phyloP scores from a whole-genome alignment of 1,140 invertebrate genomes.

The Hyles euphorbiae region DNA sequence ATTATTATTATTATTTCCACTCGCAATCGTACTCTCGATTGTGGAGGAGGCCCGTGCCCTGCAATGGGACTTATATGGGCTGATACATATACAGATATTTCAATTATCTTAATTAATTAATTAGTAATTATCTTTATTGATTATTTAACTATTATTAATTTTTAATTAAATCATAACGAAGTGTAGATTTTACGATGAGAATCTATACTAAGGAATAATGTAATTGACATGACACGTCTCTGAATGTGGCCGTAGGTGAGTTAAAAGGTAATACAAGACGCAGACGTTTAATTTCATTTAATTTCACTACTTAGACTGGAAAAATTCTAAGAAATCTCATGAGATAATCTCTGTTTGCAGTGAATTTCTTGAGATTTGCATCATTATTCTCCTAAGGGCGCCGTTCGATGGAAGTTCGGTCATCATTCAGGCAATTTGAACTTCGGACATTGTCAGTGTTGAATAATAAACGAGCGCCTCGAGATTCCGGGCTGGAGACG shows the following conservation, averaged over 20 bases:
- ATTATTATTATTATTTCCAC: background rate
- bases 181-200: too few relatives aligned
- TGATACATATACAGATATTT: too few relatives aligned
- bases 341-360: constrained; percentile 4
- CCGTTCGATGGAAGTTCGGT: constrained; percentile 5
- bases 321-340: constrained; percentile 8
- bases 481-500: background rate
- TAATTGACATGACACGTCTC: too few relatives aligned
- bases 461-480: constrained; percentile 12
- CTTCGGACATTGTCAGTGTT: constrained; percentile 8
- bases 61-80: too few relatives aligned
- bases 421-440: constrained; percentile 14
- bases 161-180: too few relatives aligned
- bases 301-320: background rate
- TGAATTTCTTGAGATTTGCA: constrained; percentile 11
- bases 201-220: too few relatives aligned
- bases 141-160: too few relatives aligned
- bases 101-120: too few relatives aligned
- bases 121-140: too few relatives aligned
- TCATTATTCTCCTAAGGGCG: constrained; percentile 12
- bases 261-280: background rate
- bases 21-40: too few relatives aligned
- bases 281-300: background rate
- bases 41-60: too few relatives aligned
- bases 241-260: too few relatives aligned